A percentile compares a stretch with the other conserved stretches of the same genome.
Evolutionary conservation across 2,888 invertebrate genomes (phyloP).

Genomic region (Hemistola chrysoprasaria): DNA sequence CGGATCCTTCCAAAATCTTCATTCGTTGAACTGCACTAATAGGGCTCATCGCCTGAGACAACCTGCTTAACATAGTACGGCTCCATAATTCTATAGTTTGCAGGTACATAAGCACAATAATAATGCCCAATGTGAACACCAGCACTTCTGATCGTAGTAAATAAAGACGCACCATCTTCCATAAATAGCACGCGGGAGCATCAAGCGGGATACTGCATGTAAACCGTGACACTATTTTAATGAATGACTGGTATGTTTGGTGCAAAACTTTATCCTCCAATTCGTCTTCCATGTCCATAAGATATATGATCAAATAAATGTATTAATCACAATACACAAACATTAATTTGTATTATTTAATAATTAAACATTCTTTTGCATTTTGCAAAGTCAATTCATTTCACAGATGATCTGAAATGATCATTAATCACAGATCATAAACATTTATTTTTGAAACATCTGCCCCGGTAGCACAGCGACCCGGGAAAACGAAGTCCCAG

Average conservation of each 20-base stretch:
- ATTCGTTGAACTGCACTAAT: constrained; percentile 83
- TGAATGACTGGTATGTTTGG: constrained; percentile 93
- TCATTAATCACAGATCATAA: too few relatives aligned
- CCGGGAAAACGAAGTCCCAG: too few relatives aligned
- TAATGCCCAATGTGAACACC: constrained; percentile 86
- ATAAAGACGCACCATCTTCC: constrained; percentile 90
- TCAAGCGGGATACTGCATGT: constrained; percentile 90
- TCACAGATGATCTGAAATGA: too few relatives aligned
- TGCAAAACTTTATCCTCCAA: constrained; percentile 93
- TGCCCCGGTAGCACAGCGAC: too few relatives aligned
- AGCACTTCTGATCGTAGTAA: constrained; percentile 91
- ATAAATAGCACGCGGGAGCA: constrained; percentile 88
- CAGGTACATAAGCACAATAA: constrained; percentile 89
- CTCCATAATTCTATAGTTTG: constrained; percentile 93
- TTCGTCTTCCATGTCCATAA: constrained; percentile 92
- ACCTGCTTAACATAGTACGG: constrained; percentile 86
- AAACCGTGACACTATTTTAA: constrained; percentile 92
- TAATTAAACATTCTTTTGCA: too few relatives aligned
- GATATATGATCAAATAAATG: constrained; percentile 13
- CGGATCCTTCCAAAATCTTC: constrained; percentile 78
- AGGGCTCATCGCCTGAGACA: constrained; percentile 85
- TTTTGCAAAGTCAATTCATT: too few relatives aligned
- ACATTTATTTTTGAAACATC: too few relatives aligned
- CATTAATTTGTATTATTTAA: too few relatives aligned
- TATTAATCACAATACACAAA: too few relatives aligned